These are phyloP conservation scores for Crocuta crocuta DNA, from an alignment of 2,113 vertebrate genomes.

Conservation along the genomic window DNA sequence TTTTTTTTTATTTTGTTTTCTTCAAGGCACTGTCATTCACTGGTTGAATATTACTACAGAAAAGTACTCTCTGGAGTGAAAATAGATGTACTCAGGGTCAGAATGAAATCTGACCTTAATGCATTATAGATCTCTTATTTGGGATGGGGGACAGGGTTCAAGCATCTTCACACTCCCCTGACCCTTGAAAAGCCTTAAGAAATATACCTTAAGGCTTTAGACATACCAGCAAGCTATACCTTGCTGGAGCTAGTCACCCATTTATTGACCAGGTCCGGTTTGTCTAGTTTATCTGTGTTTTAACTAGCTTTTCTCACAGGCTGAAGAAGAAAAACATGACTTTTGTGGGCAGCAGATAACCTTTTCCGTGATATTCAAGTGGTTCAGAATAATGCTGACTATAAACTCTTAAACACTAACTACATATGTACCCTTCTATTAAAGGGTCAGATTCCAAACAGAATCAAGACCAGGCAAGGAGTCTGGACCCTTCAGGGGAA, in stretches of 20 bases:
- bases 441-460: conserved; percentile 6
- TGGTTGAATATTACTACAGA: not conserved
- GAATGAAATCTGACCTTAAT: not conserved
- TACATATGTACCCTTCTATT: not conserved
- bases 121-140: not conserved
- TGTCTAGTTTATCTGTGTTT: not conserved
- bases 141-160: accelerated
- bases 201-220: too few species aligned
- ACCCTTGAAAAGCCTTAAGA: not conserved
- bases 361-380: not conserved
- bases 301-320: not conserved
- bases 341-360: not conserved
- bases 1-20: not conserved
- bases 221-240: not conserved
- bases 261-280: not conserved
- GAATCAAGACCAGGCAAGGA: not conserved
- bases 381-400: not conserved
- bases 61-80: not conserved
- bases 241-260: not conserved
- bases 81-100: not conserved
- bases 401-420: not conserved
- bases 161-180: not conserved
- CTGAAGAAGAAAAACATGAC: not conserved
- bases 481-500: not conserved
- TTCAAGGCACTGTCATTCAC: not conserved